Base-by-base conservation (phyloP, 2,797 vertebrate species). In the Sebastiscus tertius region DNA sequence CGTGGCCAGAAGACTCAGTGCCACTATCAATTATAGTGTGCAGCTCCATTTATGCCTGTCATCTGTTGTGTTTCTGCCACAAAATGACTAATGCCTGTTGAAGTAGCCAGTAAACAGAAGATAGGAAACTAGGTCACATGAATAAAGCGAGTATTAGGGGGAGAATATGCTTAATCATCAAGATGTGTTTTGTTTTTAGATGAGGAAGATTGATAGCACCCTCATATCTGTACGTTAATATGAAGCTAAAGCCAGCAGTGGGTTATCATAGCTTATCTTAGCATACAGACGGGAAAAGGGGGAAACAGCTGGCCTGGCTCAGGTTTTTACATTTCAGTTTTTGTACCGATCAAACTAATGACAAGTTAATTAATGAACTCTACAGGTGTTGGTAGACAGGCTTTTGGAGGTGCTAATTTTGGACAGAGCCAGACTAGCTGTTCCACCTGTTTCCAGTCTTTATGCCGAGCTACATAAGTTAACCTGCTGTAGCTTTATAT, bases 31-130 rank as follows among this genome's bases (percentile, higher is more conserved):
- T 88, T 87, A 75, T 59, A 29, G 14, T 78, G 59, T 55, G 36
- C 52, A 27, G 36, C 58, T 82, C 62, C 20, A 73, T 69, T 85
- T 75, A 75, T 69, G 52, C 77, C 61, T 68, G 55, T 83, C 82
- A 79, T 81, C 71, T 81, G 62, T 65, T 84, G 49, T 66, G 12
- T 83, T 78, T 85, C 78, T 90, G 84, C 46, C 22, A 77, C 74
- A 78, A 65, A 87, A 77, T 88, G 73, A 86, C 58, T 78, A 81
- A 85, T 86, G 65, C 10, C 54, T 72, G 20, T 67, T 80, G 75
- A 80, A 66, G 60, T 77, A 65, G 66, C 61, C 63, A 58, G 56
- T 75, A 77, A 72, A 81, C 39, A 78, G 14, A 59, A 33, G 5
- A 68, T 6, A 13, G 46, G 71, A 64, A 84, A 81, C 26, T 67